phyloP scores from a whole-genome alignment of 2,113 vertebrate genomes.

The Calidris pygmaea region DNA sequence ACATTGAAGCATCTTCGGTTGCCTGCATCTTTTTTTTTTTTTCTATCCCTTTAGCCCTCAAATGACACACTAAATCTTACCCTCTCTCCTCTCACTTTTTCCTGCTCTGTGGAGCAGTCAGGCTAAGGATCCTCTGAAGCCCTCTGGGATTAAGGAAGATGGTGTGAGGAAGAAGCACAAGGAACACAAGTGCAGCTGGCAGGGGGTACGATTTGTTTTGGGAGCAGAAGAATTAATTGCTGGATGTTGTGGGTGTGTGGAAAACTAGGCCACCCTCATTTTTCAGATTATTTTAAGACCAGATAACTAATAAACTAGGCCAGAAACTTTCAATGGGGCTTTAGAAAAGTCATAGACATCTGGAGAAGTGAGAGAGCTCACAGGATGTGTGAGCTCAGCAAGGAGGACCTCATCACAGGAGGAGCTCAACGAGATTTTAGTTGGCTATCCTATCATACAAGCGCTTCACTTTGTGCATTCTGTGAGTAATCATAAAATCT shows the following conservation, averaged over 20 bases:
- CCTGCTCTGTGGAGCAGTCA: not conserved
- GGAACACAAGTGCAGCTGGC: not conserved
- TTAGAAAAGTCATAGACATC: not conserved
- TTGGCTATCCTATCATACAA: not conserved
- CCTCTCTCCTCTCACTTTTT: not conserved
- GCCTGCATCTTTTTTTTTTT: not conserved
- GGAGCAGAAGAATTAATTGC: slow-evolving; percentile 2
- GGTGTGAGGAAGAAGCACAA: not conserved
- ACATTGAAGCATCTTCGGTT: not conserved
- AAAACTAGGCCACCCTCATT: slow-evolving; percentile 24
- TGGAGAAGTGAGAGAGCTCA: not conserved
- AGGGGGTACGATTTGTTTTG: not conserved
- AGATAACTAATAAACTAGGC: not conserved
- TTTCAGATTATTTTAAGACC: slow-evolving; percentile 16
- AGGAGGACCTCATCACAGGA: not conserved
- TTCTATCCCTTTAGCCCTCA: not conserved
- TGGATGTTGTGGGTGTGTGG: not conserved
- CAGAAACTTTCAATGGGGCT: not conserved
- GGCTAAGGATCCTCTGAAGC: not conserved
- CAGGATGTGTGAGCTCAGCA: not conserved
- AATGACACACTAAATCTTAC: not conserved
- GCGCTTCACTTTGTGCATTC: not conserved
- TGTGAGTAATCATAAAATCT: not conserved
- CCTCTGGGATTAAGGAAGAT: not conserved
- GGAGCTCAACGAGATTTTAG: not conserved